These are phyloP conservation scores for Drosophila lowei DNA, from an alignment of 1,140 invertebrate genomes.

Conservation along the genomic window DNA sequence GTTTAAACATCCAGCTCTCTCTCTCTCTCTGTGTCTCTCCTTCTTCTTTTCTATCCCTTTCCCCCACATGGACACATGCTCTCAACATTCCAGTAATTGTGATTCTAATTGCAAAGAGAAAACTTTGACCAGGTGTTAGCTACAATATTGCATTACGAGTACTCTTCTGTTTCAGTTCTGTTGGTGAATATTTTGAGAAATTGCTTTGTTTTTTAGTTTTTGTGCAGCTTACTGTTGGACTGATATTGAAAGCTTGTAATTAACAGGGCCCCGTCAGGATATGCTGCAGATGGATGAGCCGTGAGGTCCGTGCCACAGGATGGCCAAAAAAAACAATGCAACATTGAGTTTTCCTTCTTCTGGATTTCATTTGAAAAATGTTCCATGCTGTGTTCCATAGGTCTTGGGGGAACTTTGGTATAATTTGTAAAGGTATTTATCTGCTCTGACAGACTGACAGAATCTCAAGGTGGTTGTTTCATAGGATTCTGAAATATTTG, in stretches of 20 bases:
- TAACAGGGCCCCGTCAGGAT: neutral
- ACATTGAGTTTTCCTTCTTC: neutral
- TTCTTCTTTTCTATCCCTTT: neutral
- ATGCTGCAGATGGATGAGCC: neutral
- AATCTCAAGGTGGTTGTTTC: too few relatives aligned
- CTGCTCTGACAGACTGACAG: too few relatives aligned
- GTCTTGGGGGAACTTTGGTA: too few relatives aligned
- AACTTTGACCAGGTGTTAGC: conserved; percentile 13
- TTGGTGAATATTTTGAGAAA: conserved; percentile 1
- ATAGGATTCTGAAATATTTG: too few relatives aligned
- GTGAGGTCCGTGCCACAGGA: neutral
- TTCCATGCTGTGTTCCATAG: too few relatives aligned
- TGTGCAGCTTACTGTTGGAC: neutral
- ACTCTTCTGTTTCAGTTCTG: conserved; percentile 11
- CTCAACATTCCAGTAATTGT: conserved; percentile 29
- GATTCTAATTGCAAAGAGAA: conserved; percentile 44
- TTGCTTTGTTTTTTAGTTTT: conserved; percentile 7
- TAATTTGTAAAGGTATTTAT: too few relatives aligned
- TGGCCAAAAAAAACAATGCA: neutral
- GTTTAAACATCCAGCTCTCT: conserved; percentile 26
- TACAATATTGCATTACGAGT: conserved; percentile 40
- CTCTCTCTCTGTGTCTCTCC: neutral
- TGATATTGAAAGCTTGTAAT: conserved; percentile 17
- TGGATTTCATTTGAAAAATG: too few relatives aligned
- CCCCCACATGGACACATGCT: neutral